These are phyloP conservation scores for Coluber constrictor DNA, from an alignment of 2,797 vertebrate genomes.

Conservation along the genomic window DNA sequence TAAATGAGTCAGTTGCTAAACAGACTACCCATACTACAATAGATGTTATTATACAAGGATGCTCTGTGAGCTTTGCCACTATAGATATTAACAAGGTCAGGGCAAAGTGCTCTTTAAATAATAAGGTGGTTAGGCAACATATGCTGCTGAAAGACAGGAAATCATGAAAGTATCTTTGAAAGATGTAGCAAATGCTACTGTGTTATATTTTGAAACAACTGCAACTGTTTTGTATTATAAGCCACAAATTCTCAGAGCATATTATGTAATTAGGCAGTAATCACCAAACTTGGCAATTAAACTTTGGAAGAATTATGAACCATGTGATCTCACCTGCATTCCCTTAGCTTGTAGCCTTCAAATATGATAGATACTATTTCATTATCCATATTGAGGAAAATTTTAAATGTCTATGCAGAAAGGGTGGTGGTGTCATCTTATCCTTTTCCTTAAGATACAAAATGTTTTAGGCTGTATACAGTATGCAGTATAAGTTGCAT, in stretches of 20 bases:
- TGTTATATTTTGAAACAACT: not conserved
- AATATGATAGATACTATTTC: not conserved
- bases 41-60: not conserved
- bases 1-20: not conserved
- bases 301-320: not conserved
- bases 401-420: no score
- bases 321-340: not conserved
- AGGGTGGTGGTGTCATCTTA: no score
- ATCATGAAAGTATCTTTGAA: not conserved
- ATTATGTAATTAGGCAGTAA: not conserved
- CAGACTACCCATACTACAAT: not conserved
- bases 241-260: not conserved
- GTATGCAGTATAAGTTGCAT: no score
- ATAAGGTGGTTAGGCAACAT: not conserved
- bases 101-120: constrained; percentile 21
- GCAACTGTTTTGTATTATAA: not conserved
- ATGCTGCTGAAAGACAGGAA: constrained; percentile 1
- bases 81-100: not conserved
- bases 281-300: not conserved
- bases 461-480: no score
- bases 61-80: not conserved
- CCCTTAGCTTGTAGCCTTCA: not conserved
- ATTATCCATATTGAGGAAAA: no score
- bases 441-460: no score
- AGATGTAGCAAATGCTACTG: not conserved